Conservation (phyloP, 2,113 vertebrate genomes). For the Poicephalus meyeri region DNA sequence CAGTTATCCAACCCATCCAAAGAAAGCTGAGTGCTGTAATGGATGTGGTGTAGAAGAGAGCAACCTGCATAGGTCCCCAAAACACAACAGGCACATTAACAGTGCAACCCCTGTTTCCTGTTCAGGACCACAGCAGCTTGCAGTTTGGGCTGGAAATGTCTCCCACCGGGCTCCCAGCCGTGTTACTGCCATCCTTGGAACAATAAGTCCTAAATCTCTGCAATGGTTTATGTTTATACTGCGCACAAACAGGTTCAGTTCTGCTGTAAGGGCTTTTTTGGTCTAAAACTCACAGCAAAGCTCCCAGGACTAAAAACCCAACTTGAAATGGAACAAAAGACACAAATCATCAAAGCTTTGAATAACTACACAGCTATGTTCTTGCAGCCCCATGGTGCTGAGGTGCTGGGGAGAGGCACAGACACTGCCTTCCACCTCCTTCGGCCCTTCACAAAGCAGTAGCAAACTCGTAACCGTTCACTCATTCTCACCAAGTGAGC, state of each 20-base stretch:
- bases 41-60: neutral
- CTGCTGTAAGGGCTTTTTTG: neutral
- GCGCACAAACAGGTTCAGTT: neutral
- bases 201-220: neutral
- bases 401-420: neutral
- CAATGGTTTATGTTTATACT: neutral
- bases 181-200: neutral
- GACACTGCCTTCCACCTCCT: neutral
- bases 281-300: neutral
- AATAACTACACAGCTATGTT: neutral
- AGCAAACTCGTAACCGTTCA: fast-evolving
- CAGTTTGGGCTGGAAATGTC: neutral
- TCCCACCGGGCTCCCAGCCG: neutral
- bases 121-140: neutral
- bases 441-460: neutral
- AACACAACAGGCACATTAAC: neutral
- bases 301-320: neutral
- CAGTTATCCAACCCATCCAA: neutral
- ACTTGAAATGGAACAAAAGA: neutral
- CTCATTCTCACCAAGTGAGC: fast-evolving
- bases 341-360: neutral
- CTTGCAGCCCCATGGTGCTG: neutral
- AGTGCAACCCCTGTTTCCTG: neutral
- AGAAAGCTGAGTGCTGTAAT: neutral
- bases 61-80: neutral